Percentiles rank a stretch among this genome's conserved stretches.
phyloP scores from a whole-genome alignment of 2,888 invertebrate species.

The Cremastobaeus sp. region DNA sequence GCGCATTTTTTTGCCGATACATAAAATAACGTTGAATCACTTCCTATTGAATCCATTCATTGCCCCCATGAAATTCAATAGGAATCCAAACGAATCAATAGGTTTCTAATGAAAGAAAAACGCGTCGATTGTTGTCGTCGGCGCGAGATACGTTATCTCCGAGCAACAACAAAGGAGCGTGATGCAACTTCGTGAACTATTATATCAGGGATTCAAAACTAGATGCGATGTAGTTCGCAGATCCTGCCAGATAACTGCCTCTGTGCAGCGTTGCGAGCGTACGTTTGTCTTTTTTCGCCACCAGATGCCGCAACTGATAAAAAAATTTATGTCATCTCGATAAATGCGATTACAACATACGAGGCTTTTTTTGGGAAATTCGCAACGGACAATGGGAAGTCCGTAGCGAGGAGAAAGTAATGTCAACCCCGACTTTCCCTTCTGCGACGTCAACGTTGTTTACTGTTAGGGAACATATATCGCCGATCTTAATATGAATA shows the following conservation, averaged over 20 bases:
- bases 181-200: constrained; percentile 54
- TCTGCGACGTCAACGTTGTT: constrained; percentile 28
- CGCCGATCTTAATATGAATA: constrained; percentile 46
- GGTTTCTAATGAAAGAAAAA: constrained; percentile 54
- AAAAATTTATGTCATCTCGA: constrained; percentile 22
- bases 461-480: constrained; percentile 40
- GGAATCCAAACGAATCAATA: constrained; percentile 48
- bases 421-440: constrained; percentile 53
- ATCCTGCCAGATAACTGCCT: constrained; percentile 36
- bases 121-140: constrained; percentile 47
- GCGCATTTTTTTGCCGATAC: constrained; percentile 34
- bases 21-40: constrained; percentile 44
- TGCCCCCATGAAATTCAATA: constrained; percentile 39
- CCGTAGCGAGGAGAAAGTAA: constrained; percentile 41
- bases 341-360: constrained; percentile 11
- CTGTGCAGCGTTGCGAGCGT: constrained; percentile 27
- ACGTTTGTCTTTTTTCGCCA: constrained; percentile 17
- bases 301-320: constrained; percentile 23
- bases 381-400: constrained; percentile 31
- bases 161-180: constrained; percentile 45
- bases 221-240: constrained; percentile 41
- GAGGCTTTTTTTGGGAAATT: constrained; percentile 4
- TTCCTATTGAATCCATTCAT: constrained; percentile 50
- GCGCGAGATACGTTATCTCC: constrained; percentile 39
- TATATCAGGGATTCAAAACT: constrained; percentile 49